A percentile compares a stretch with the other conserved stretches of the same genome.
Conservation (phyloP, 2,113 vertebrate genomes). For the Gavialis gangeticus region DNA sequence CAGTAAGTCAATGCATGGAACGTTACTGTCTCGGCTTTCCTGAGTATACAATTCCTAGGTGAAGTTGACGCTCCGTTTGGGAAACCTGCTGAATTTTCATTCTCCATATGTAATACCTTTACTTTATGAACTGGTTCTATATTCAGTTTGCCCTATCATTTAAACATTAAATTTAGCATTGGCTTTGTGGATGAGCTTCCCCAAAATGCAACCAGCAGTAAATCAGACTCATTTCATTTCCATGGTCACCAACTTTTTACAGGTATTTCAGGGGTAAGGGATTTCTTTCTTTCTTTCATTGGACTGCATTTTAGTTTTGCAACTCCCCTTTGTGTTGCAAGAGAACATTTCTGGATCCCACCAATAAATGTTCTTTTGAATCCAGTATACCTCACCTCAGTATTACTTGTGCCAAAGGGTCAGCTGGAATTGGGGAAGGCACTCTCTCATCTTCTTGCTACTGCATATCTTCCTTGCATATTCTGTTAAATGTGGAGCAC, state of each 20-base stretch:
- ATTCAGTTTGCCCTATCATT: neutral
- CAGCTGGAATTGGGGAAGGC: neutral
- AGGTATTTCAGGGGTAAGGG: neutral
- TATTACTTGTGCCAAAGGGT: neutral
- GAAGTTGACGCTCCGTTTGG: neutral
- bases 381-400: neutral
- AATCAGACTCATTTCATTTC: neutral
- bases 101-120: neutral
- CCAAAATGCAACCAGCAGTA: neutral
- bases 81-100: neutral
- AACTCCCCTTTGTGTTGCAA: neutral
- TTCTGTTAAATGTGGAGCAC: neutral
- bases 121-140: neutral
- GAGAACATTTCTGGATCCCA: conserved; percentile 9
- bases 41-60: neutral
- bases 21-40: conserved; percentile 30
- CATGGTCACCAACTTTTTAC: neutral
- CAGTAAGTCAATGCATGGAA: neutral
- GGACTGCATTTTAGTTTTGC: neutral
- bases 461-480: conserved; percentile 1
- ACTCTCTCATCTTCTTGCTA: neutral
- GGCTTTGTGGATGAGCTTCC: neutral
- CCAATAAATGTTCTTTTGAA: neutral
- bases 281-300: neutral
- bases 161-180: neutral